Percentiles rank a stretch among this genome's conserved stretches.
These are phyloP conservation scores for Oasisia sp. DNA, from an alignment of 2,888 invertebrate species.

Conservation along the genomic window DNA sequence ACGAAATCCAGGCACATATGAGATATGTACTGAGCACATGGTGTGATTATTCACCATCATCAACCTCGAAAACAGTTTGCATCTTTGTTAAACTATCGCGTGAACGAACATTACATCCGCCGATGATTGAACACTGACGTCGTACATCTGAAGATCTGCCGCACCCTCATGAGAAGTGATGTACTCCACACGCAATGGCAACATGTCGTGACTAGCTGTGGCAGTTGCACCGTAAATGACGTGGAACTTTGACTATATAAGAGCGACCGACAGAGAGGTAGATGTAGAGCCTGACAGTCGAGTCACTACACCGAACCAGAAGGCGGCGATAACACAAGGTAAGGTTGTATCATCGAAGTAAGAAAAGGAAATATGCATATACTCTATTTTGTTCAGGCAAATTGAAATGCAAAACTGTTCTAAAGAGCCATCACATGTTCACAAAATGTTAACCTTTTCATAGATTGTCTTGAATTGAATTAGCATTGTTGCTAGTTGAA, in stretches of 20 bases:
- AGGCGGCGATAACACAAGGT: not conserved
- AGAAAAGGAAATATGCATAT: not conserved
- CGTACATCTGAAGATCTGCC: not conserved
- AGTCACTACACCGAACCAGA: not conserved
- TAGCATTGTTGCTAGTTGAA: no score
- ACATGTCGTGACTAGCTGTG: not conserved
- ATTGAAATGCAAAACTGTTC: no score
- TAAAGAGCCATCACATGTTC: no score
- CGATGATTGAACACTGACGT: not conserved
- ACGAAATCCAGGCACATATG: not conserved
- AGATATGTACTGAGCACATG: not conserved
- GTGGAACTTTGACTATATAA: not conserved
- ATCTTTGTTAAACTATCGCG: not conserved
- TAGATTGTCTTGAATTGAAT: no score
- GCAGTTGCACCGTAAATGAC: not conserved
- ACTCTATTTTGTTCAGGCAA: not conserved
- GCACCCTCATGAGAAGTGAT: not conserved
- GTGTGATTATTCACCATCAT: not conserved
- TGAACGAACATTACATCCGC: not conserved
- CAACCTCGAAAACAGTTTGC: not conserved
- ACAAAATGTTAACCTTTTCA: no score
- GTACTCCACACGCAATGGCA: not conserved
- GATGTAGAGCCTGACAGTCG: not conserved
- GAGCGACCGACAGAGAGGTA: not conserved
- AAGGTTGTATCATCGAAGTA: not conserved